Evolutionary conservation across 2,888 invertebrate genomes (phyloP), one percentile per base, ranked within the genome.

Genomic region (Thumatha senex): DNA sequence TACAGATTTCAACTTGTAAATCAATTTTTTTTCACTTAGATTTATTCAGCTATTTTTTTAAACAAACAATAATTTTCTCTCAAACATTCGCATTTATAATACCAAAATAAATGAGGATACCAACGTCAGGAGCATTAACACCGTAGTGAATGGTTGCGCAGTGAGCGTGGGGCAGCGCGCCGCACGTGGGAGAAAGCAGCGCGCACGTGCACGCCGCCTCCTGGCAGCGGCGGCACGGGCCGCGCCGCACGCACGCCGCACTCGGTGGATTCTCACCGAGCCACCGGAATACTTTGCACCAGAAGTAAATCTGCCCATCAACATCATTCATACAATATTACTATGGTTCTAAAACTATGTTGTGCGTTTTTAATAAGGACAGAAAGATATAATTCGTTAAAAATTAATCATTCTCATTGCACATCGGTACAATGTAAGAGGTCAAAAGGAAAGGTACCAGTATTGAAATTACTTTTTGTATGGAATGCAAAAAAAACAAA

Each of bases 161-260:
- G n/a, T 43, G 48, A 0, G 33, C 50, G 35, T 58, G 69, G 0
- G 0, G 9, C 24, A 86, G 63, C 2, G 67, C 62, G 5, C 84
- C 86, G 13, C 72, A 58, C 2, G 69, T 29, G 0, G 84, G 86
- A 2, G 31, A 48, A 48, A 85, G 59, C 58, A 74, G 35, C 9
- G 60, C 64, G 67, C 87, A 86, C 2, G 79, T 48, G 69, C 86
- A 87, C 2, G 61, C 60, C 10, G 61, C 62, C 58, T 72, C 67
- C 40, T 42, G 58, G 63, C 86, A 83, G 39, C 11, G 33, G 1
- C 39, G 52, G 61, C 85, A 81, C 29, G 75, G 60, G 42, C 43
- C 42, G 7, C 68, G 70, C 0, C 50, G 58, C 15, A 2, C 50
- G 49, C 80, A 78, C 46, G 54, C 58, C 1, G 48, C 46, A 0